A percentile compares a stretch with the other conserved stretches of the same genome.
phyloP scores from a whole-genome alignment of 2,113 vertebrate genomes.

The Embiotoca jacksoni region DNA sequence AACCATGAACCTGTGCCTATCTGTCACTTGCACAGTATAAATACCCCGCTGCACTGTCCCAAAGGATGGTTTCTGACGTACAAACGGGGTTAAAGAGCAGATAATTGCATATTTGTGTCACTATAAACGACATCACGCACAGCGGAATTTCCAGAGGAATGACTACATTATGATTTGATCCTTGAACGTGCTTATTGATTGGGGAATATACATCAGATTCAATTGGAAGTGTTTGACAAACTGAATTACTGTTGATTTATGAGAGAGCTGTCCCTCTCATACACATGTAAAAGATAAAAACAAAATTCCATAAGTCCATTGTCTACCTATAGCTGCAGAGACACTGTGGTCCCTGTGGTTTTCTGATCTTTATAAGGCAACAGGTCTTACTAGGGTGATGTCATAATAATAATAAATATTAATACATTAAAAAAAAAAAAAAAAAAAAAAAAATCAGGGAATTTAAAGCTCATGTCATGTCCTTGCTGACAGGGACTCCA shows the following conservation, averaged over 20 bases:
- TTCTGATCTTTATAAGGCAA: neutral
- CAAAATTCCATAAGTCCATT: neutral
- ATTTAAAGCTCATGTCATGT: too few species aligned
- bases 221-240: neutral
- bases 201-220: neutral
- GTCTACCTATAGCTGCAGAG: conserved; percentile 4
- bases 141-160: conserved; percentile 12
- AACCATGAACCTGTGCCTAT: conserved; percentile 61
- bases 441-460: too few species aligned
- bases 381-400: neutral
- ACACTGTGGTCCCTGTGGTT: neutral
- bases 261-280: neutral
- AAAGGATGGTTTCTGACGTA: conserved; percentile 19
- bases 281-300: conserved; percentile 17
- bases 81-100: conserved; percentile 38
- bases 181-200: neutral
- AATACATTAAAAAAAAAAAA: neutral
- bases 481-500: too few species aligned
- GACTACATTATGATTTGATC: neutral
- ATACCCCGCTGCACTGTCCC: conserved; percentile 46
- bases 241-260: conserved; percentile 19
- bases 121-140: neutral
- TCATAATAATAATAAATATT: neutral
- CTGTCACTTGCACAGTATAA: conserved; percentile 57
- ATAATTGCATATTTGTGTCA: conserved; percentile 37